These are phyloP conservation scores for Pseudorhombus dupliciocellatus DNA, from an alignment of 2,113 vertebrate species.

Conservation along the genomic window DNA sequence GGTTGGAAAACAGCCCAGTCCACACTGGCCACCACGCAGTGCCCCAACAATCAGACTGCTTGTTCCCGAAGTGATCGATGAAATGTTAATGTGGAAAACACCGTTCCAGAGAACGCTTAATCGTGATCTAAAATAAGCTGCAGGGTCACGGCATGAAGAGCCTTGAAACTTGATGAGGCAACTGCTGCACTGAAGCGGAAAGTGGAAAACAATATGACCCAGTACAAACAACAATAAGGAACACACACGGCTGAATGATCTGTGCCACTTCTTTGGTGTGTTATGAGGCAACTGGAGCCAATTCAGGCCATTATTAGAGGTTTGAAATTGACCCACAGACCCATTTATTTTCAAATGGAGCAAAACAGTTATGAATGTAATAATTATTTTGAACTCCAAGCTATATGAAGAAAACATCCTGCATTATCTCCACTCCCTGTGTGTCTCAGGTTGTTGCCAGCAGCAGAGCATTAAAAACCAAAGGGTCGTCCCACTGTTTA, in stretches of 20 bases:
- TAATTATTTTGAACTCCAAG: neutral
- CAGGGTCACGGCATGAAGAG: slow-evolving; percentile 31
- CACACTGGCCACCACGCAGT: neutral
- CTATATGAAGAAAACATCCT: slow-evolving; percentile 3
- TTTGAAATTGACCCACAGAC: no score
- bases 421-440: neutral
- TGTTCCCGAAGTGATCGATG: slow-evolving; percentile 37
- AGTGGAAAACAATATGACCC: neutral
- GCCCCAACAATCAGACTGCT: slow-evolving; percentile 25
- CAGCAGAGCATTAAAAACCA: neutral
- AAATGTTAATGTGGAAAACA: slow-evolving; percentile 63
- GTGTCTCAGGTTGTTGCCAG: neutral
- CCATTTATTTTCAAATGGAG: no score
- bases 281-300: no score
- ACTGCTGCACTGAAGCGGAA: neutral
- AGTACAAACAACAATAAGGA: no score
- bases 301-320: no score
- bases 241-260: no score
- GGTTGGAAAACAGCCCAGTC: slow-evolving; percentile 27
- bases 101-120: slow-evolving; percentile 26
- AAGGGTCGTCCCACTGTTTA: neutral
- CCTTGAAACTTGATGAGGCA: slow-evolving; percentile 17
- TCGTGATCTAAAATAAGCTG: slow-evolving; percentile 36
- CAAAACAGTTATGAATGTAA: neutral
- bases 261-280: no score